Evolutionary conservation across 2,797 vertebrate genomes (phyloP), one percentile per base, ranked within the genome.

Genomic region (Cyclura pinguis): DNA sequence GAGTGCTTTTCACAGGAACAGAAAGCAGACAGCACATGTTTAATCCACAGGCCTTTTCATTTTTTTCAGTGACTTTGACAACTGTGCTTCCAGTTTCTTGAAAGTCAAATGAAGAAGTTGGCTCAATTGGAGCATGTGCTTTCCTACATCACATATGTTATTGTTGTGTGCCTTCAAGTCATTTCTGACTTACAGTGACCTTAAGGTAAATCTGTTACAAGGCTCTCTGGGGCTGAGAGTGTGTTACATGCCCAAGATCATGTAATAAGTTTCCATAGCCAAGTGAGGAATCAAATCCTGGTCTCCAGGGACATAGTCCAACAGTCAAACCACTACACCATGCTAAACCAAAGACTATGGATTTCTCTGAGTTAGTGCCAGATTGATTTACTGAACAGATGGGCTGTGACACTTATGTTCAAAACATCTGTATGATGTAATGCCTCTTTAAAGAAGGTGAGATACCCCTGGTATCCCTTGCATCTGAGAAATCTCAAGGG

Each of bases 61-160:
- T 89, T 80, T 80, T 78, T 78, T 2, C 6, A 77, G 6, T 92
- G 67, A 62, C 32, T 90, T 87, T 32, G 0, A n/a, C 14, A 69
- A 47, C 13, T 87, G 12, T 73, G 81, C 74, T 89, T 95, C 50
- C 10, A 27, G 0, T 93, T 88, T 85, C n/a, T 80, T 90, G 62
- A 93, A 90, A 84, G 85, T 82, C 80, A 59, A 50, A 14, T 38
- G 72, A 32, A 90, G 80, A 27, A 27, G 12, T 4, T 76, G 38
- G 14, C 32, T 86, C 24, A 74, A 35, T 82, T n/a, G 62, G n/a
- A 85, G 4, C 27, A 32, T 59, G 18, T 74, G 69, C n/a, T 13
- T 85, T 69, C 32, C 14, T 47, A 47, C 42, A 47, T 47, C 42
- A 47, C 42, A 47, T 47, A 47, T 47, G 42, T 47, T 47, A 47